Base-by-base conservation (phyloP, 1,140 invertebrate genomes). In the Myzus persicae region DNA sequence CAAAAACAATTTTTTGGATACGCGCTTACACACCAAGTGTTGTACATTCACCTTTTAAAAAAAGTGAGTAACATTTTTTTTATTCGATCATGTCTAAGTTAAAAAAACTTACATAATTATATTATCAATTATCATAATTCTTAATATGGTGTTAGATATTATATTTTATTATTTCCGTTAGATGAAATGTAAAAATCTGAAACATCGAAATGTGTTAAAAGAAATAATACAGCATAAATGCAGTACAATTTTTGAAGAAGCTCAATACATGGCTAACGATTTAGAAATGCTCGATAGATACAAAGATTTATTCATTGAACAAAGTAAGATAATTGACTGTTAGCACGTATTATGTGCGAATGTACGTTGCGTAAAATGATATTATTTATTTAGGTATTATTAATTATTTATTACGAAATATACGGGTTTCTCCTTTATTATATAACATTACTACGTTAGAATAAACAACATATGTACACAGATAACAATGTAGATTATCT, bases 221-320 rank as follows among this genome's bases (percentile, higher is more conserved):
- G 38, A 38, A 85, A 84, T 85, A 22, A 93, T 84, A 31, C 81
- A 26, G 0, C 0, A 93, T 31, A 93, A 85, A 54, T 93, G 91
- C n/a, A 54, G 46, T 31, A 54, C 9, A 31, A 85, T 93, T 36
- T 48, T 38, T 31, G 51, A 85, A 24, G 91, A 93, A 93, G 91
- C 91, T 31, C 14, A 7, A 20, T n/a, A 51, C 46, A 93, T 93
- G 6, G n/a, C 36, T 24, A 48, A 22, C 5, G 76, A 84, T 51
- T 38, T 31, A 1, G 36, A 42, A 31, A 22, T 40, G 20, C 18
- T 54, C 2, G 36, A 93, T 26, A 82, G 40, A 40, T 93, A 93
- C 48, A 93, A 51, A 93, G 91, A 93, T 84, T 82, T 93, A 40
- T 93, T 93, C 20, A 84, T 93, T 20, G 91, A 93, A 93, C 91